Conservation (phyloP, 2,797 vertebrate genomes). For the Falco concolor region DNA sequence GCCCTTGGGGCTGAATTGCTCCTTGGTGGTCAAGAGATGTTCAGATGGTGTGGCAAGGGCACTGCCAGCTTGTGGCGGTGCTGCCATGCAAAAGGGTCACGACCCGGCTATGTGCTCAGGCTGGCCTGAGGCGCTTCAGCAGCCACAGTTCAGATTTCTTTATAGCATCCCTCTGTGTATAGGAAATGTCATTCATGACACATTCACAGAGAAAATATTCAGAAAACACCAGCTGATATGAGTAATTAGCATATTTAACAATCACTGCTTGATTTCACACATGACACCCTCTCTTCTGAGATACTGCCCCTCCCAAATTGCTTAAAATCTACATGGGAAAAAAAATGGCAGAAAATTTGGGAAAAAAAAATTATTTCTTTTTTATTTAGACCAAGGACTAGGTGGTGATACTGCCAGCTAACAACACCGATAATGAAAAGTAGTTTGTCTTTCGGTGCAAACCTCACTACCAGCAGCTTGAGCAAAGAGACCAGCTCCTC, state of each 20-base stretch:
- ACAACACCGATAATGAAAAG: neutral
- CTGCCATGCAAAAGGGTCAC: neutral
- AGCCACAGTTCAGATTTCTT: neutral
- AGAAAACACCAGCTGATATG: neutral
- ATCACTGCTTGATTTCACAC: neutral
- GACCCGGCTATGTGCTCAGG: neutral
- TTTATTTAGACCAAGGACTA: neutral
- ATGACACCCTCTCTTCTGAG: neutral
- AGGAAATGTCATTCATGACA: neutral
- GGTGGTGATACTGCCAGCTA: neutral
- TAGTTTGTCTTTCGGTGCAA: neutral
- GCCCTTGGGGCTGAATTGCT: neutral
- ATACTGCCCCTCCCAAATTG: neutral
- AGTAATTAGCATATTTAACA: neutral
- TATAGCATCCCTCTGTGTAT: neutral
- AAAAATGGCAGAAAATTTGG: neutral
- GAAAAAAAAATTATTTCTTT: neutral
- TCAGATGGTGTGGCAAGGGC: neutral
- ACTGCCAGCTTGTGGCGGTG: neutral
- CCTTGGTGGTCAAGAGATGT: fast-evolving
- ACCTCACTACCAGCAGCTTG: neutral
- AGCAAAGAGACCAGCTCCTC: neutral
- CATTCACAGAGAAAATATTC: neutral
- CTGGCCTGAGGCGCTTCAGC: neutral
- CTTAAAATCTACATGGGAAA: neutral